Base-by-base conservation (phyloP, 1,140 invertebrate genomes). In the Uloborus diversus region DNA sequence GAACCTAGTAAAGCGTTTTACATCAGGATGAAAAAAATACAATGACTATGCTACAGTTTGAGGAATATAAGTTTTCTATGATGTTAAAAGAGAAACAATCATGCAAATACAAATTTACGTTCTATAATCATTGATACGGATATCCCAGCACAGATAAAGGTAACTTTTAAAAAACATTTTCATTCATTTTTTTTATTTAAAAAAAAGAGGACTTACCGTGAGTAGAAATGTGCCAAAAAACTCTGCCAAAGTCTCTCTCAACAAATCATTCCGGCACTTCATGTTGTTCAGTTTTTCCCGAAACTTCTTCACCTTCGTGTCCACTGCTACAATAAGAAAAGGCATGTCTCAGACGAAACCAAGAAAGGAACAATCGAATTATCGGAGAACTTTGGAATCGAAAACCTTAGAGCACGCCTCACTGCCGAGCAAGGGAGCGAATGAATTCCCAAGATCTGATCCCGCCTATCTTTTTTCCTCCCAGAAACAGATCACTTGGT, bases 211-310 rank as follows among this genome's bases (percentile, higher is more conserved):
- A 85, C 86, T 87, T 81, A 90, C 88, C 80, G 88, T 82, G 9
- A 89, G 84, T 23, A 89, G 83, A 80, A 89, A 89, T 17, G 88
- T 90, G 53, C 88, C 88, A n/a, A 87, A 79, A 66, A 89, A 86
- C 83, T 89, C 88, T 14, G 88, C 86, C 23, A 89, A 79, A 37
- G 86, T 84, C 76, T 88, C 85, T 32, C 88, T 81, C 7, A 85
- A 47, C 3, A 85, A 64, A 20, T 82, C 66, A 49, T 83, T 84
- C 49, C 30, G 27, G 66, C 66, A 69, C 28, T 33, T 56, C 66
- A 69, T 69, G 25, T 47, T 69, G 66, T 69, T 56, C n/a, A 69
- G n/a, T 23, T 69, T 69, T 14, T 69, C 66, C 25, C 47, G 32
- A 20, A 69, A 69, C 11, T 69, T 69, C 30, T 56, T 53, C 66